Evolutionary conservation across 2,888 invertebrate genomes (phyloP), one percentile per base, ranked within the genome.

Genomic region (Caenorhabditis drosophilae): DNA sequence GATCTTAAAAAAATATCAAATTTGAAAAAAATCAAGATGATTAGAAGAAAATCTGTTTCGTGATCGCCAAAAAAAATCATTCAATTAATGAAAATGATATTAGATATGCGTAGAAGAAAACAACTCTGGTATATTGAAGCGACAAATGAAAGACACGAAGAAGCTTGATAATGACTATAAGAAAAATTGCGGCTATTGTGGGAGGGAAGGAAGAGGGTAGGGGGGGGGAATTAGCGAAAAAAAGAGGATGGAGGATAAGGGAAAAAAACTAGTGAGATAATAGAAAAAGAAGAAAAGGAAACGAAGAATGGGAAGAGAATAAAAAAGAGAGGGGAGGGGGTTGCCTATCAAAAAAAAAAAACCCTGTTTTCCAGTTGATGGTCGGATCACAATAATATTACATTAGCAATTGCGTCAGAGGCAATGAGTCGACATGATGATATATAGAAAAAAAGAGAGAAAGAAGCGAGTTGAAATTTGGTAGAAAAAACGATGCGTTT

Each of bases 361-460:
- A 63, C 63, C 63, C 63, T 63, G 63, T 63, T 63, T 45, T 63
- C 47, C 42, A 51, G 53, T 52, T 35, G 48, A 16, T 53, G 50
- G 55, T 62, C 48, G 57, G 62, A 62, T 62, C 56, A 62, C 50
- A 40, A n/a, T n/a, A n/a, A 31, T 31, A 31, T 31, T 36, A 60
- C 45, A 60, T 54, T 45, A 56, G 57, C 53, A 45, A 57, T 63
- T 63, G 57, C 63, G 63, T 63, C 63, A 63, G 54, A 44, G 34
- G 26, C 23, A 36, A 16, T 20, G 35, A 26, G 36, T 20, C 48
- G n/a, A 26, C 36, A 34, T 18, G 16, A 16, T 9, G 20, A 35
- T n/a, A n/a, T n/a, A n/a, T n/a, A 49, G 11, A 46, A 27, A 27
- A 16, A 48, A 59, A 20, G 42, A 51, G 22, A 20, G 26, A 34